Evolutionary conservation across 2,113 vertebrate species (phyloP).

Genomic region (Callaeas wilsoni): DNA sequence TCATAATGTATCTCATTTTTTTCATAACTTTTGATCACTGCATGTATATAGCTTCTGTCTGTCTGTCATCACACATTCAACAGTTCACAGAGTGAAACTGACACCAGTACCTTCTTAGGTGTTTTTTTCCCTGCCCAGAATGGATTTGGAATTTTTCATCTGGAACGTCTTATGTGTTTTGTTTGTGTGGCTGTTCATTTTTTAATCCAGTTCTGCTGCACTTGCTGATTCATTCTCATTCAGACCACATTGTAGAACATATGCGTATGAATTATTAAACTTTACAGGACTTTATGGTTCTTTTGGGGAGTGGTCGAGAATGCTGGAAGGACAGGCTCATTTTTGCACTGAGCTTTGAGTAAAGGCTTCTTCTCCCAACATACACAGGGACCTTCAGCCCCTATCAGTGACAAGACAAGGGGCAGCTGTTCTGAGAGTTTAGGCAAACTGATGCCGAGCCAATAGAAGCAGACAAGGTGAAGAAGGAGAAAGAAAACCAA

Average conservation of each 20-base stretch:
- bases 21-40: background rate
- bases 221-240: background rate
- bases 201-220: background rate
- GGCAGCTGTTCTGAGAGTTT: background rate
- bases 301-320: background rate
- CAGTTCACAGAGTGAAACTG: background rate
- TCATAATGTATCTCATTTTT: background rate
- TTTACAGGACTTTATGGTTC: background rate
- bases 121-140: background rate
- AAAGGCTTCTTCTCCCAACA: background rate
- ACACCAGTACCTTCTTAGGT: background rate
- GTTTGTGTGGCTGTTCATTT: background rate
- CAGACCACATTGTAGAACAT: background rate
- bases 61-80: background rate
- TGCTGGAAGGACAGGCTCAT: background rate
- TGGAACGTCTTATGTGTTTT: background rate
- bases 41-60: background rate
- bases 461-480: background rate
- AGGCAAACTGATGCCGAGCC: background rate
- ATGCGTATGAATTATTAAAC: background rate
- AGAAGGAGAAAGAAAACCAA: background rate
- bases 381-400: background rate
- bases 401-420: accelerated
- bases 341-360: background rate
- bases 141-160: background rate